These are phyloP conservation scores for Amphipyra tragopoginis DNA, from an alignment of 2,888 invertebrate genomes.

Conservation along the genomic window DNA sequence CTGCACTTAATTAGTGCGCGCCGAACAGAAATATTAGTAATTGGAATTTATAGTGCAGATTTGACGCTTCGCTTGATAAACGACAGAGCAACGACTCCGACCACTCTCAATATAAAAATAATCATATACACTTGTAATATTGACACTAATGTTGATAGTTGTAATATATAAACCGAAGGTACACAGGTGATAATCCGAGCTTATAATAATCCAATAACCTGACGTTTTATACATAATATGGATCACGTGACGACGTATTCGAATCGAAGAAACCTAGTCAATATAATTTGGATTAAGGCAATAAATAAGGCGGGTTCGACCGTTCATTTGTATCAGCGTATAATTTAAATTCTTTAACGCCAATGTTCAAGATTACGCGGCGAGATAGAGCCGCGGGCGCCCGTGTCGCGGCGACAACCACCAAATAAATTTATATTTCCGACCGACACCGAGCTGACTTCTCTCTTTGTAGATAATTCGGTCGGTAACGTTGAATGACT, in stretches of 20 bases:
- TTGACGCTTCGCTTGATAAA: constrained; percentile 72
- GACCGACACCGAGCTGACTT: constrained; percentile 83
- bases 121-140: constrained; percentile 43
- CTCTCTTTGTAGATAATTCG: constrained; percentile 90
- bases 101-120: constrained; percentile 47
- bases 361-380: constrained; percentile 90
- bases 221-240: constrained; percentile 47
- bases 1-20: constrained; percentile 83
- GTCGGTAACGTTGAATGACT: constrained; percentile 89
- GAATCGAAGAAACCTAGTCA: constrained; percentile 84
- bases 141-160: constrained; percentile 44
- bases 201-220: constrained; percentile 54
- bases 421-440: constrained; percentile 90
- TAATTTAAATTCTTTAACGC: constrained; percentile 91
- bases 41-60: constrained; percentile 78
- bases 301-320: constrained; percentile 87
- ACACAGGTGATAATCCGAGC: constrained; percentile 54
- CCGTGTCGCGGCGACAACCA: constrained; percentile 86
- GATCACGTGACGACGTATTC: constrained; percentile 83
- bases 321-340: constrained; percentile 89
- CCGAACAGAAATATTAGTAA: constrained; percentile 84
- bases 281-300: constrained; percentile 88
- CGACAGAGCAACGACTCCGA: constrained; percentile 65
- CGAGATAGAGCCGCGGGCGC: constrained; percentile 87
- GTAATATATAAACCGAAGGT: constrained; percentile 52